phyloP scores from a whole-genome alignment of 2,888 invertebrate genomes.

The Dryomyza anilis region DNA sequence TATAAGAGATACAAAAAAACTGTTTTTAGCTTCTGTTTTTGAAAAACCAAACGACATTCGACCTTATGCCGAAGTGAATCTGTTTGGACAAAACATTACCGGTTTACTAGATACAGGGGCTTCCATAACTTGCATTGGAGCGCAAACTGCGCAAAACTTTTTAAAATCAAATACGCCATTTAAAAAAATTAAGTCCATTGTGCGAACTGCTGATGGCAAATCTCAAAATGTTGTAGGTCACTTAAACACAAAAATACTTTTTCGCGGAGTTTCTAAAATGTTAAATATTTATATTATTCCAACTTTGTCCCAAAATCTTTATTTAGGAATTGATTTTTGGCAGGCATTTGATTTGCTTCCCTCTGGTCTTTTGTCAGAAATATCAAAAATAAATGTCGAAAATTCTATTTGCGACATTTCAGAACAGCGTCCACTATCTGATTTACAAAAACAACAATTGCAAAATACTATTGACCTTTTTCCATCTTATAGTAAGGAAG shows the following conservation, averaged over 20 bases:
- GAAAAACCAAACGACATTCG: slow-evolving; percentile 24
- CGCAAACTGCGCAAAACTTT: slow-evolving; percentile 1
- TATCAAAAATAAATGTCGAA: background rate
- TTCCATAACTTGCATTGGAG: slow-evolving; percentile 25
- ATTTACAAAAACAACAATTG: background rate
- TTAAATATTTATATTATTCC: slow-evolving; percentile 24
- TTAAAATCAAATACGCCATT: background rate
- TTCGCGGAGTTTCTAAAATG: background rate
- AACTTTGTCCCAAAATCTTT: slow-evolving; percentile 25
- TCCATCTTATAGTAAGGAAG: slow-evolving; percentile 19
- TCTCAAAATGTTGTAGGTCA: slow-evolving; percentile 12
- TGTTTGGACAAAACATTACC: background rate
- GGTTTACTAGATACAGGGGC: slow-evolving; percentile 30
- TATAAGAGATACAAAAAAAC: too few species aligned
- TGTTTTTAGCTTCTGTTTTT: too few species aligned
- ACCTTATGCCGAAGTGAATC: background rate
- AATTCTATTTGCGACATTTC: too few species aligned
- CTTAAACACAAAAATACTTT: background rate
- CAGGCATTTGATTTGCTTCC: slow-evolving; percentile 5
- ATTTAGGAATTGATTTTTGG: slow-evolving; percentile 31
- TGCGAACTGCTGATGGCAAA: slow-evolving; percentile 27
- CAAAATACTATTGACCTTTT: background rate
- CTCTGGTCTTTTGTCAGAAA: background rate
- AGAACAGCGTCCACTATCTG: too few species aligned
- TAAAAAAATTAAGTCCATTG: slow-evolving; percentile 3